Base-by-base conservation (phyloP, 2,888 invertebrate genomes). In the Epirrita christyi region DNA sequence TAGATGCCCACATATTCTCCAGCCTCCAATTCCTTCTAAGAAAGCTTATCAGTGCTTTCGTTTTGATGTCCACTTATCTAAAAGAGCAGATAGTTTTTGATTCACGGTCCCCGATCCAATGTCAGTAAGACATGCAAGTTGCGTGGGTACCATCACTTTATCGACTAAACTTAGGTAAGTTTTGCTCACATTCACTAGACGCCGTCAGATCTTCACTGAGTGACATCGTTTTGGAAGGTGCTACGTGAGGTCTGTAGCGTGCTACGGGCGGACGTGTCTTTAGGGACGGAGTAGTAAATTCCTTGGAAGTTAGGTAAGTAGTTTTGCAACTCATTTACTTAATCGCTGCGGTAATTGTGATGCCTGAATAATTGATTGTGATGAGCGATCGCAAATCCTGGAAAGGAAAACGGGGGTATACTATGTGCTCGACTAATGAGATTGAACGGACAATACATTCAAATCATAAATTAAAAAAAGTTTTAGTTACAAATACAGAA, bases 121-220 rank as follows among this genome's bases (percentile, higher is more conserved):
- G 59, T 28, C 55, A 50, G 54, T 10, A 54, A 28, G 47, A 41
- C 59, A 59, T 59, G 59, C 59, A 59, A 55, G 59, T 59, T 49
- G 53, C 58, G 61, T 58, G 57, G 53, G 46, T 57, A 48, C 51
- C 52, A 51, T 36, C 59, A 62, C 57, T 55, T 51, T 59, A 67
- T 67, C 66, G 66, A 67, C 55, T 59, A 63, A 64, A 61, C 66
- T 51, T 6, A 44, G n/a, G 36, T 10, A 34, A 43, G 52, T 45
- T n/a, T n/a, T n/a, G 40, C 38, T 45, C 42, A 2, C 44, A 13
- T 42, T 42, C 41, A 53, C 40, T 41, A 43, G 36, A 21, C 21
- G 21, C 6, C 11, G 28, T 8, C 34, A 11, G 34, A 21, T 28
- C 41, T n/a, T 40, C 44, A 14, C n/a, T 21, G 49, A n/a, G 52